These are phyloP conservation scores for Drosophila suboccidentalis DNA, from an alignment of 2,888 invertebrate genomes.

Conservation along the genomic window DNA sequence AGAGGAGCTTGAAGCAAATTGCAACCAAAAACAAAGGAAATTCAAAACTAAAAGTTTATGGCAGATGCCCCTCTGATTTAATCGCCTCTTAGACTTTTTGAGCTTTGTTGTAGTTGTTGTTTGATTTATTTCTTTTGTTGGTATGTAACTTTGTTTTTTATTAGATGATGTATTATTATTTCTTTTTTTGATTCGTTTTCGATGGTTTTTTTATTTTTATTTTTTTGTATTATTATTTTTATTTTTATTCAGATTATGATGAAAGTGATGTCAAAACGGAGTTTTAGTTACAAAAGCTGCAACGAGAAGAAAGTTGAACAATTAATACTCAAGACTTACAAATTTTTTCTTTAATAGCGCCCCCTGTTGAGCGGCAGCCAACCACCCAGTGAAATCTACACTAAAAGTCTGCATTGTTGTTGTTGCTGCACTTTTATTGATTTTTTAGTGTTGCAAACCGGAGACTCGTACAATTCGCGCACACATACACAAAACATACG, in stretches of 20 bases:
- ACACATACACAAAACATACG: conserved; percentile 21
- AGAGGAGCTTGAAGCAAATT: conserved; percentile 50
- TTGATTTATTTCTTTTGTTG: conserved; percentile 60
- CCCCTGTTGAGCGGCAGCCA: conserved; percentile 41
- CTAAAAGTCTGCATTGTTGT: conserved; percentile 52
- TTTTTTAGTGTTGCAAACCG: conserved; percentile 79
- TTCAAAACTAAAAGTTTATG: conserved; percentile 74
- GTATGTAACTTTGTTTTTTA: conserved; percentile 67
- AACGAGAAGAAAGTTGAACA: conserved; percentile 63
- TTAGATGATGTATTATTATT: conserved; percentile 84
- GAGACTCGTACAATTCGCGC: conserved; percentile 54
- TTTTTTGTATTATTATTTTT: conserved; percentile 76
- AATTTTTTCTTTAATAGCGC: conserved; percentile 16
- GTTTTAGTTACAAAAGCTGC: conserved; percentile 86
- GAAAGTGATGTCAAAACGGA: conserved; percentile 86
- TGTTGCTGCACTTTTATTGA: conserved; percentile 76
- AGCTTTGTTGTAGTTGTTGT: conserved; percentile 72
- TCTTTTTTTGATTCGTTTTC: conserved; percentile 82
- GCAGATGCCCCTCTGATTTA: conserved; percentile 65
- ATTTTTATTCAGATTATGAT: conserved; percentile 84
- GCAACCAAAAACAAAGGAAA: conserved; percentile 73
- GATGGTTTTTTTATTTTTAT: conserved; percentile 76
- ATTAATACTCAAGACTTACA: conserved; percentile 38
- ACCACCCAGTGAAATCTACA: conserved; percentile 69
- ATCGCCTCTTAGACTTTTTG: conserved; percentile 73